Percentiles rank a stretch among this genome's conserved stretches.
Evolutionary conservation across 2,888 invertebrate genomes (phyloP).

Genomic region (Agrilus biguttatus): DNA sequence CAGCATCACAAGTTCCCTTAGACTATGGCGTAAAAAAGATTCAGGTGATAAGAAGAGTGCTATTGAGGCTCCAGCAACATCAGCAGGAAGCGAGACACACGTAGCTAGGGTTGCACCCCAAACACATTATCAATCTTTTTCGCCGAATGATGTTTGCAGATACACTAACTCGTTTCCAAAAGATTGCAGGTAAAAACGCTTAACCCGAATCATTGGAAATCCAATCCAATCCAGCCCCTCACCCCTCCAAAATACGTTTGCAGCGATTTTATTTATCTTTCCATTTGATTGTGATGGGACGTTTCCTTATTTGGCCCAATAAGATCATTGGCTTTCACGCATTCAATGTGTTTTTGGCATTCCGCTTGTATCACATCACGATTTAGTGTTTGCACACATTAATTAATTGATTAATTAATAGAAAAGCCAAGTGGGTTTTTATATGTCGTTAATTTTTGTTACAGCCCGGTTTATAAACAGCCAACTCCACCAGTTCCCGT

Average conservation of each 20-base stretch:
- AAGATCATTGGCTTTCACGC: too few relatives aligned
- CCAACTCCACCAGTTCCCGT: conserved; percentile 16
- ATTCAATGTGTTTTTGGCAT: too few relatives aligned
- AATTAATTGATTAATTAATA: too few relatives aligned
- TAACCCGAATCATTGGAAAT: not conserved
- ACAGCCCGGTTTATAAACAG: conserved; percentile 12
- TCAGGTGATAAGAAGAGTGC: conserved; percentile 19
- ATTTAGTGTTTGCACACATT: not conserved
- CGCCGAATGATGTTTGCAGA: conserved; percentile 18
- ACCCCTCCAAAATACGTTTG: not conserved
- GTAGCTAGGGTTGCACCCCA: conserved; percentile 30
- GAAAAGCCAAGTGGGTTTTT: not conserved
- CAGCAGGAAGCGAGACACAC: conserved; percentile 17
- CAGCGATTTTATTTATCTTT: not conserved
- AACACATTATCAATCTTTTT: conserved; percentile 24
- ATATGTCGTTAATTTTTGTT: conserved; percentile 5
- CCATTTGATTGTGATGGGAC: too few relatives aligned
- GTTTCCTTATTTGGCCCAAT: too few relatives aligned
- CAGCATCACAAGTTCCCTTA: conserved; percentile 21
- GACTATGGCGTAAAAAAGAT: conserved; percentile 28
- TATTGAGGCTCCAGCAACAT: conserved; percentile 7
- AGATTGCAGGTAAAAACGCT: conserved; percentile 14
- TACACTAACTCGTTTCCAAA: conserved; percentile 4
- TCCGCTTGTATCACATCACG: too few relatives aligned
- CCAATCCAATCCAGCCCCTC: not conserved